These are phyloP conservation scores for Eristalis tenax DNA, from an alignment of 2,888 invertebrate genomes.

Conservation along the genomic window DNA sequence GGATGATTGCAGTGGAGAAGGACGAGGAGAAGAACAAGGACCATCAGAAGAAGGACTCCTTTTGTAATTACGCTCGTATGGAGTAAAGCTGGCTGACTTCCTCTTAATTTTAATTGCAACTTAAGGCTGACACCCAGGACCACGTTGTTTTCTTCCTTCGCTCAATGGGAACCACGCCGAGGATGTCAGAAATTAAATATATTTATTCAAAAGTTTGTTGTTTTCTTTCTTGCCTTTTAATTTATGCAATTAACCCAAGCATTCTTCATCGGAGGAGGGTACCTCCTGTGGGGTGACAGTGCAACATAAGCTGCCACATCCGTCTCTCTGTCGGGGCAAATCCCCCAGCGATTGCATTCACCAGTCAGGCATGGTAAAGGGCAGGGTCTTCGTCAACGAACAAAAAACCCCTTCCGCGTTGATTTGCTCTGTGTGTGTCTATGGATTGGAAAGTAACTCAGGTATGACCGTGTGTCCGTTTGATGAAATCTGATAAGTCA, in stretches of 20 bases:
- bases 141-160: background rate
- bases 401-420: background rate
- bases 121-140: background rate
- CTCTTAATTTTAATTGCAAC: background rate
- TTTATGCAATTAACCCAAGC: background rate
- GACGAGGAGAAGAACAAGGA: background rate
- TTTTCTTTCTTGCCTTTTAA: background rate
- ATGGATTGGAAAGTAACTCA: background rate
- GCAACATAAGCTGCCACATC: background rate
- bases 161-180: background rate
- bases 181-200: background rate
- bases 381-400: background rate
- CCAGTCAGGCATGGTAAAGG: background rate
- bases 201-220: background rate
- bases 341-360: background rate
- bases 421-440: background rate
- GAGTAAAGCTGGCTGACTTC: background rate
- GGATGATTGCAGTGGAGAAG: background rate
- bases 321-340: background rate
- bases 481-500: background rate
- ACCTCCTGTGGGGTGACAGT: background rate
- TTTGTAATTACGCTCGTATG: slow-evolving; percentile 3
- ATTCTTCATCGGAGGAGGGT: no score
- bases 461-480: background rate
- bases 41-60: background rate